Evolutionary conservation across 2,888 invertebrate genomes (phyloP), one percentile per base, ranked within the genome.

Genomic region (Limnephilus auricula): DNA sequence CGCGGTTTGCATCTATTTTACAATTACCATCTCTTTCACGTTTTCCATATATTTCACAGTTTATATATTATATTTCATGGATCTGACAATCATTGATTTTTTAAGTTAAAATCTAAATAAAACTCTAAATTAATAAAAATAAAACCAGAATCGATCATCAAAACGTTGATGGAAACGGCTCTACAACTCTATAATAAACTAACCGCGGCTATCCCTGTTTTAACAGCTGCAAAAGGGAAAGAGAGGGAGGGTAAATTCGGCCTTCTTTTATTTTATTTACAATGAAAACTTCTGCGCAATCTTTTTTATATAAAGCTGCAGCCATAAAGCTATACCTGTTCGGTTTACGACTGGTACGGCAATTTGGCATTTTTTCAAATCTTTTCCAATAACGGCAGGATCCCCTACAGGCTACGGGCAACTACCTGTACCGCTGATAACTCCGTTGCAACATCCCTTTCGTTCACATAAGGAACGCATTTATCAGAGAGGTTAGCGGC

Each of bases 281-380:
- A 91, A 65, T 86, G 79, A 45, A 45, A 92, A 91, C 83, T 92
- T 92, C 92, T 45, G 89, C 82, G 91, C 86, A 87, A 89, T 90
- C 88, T 92, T 89, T 83, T 90, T 84, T 50, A 78, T 84, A 82
- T 45, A 92, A 86, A 91, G 90, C 89, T 91, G 37, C 92, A 86
- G 85, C 91, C 91, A 92, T 92, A 92, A 92, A 92, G 90, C 92
- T 92, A 90, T 92, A 92, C 92, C 92, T 92, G 92, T 92, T 92
- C 91, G 50, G 82, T 92, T 92, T 92, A 92, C 92, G 92, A 92
- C 92, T 88, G 84, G 32, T 79, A 83, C 90, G 89, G 92, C 90
- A 89, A 92, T 92, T 92, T 90, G 92, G 90, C 78, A 83, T 91
- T 92, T 92, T 91, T 91, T 92, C 92, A 92, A 91, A 91, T 90